These are phyloP conservation scores for Oceanodroma tethys DNA, from an alignment of 2,113 vertebrate species.

Conservation along the genomic window DNA sequence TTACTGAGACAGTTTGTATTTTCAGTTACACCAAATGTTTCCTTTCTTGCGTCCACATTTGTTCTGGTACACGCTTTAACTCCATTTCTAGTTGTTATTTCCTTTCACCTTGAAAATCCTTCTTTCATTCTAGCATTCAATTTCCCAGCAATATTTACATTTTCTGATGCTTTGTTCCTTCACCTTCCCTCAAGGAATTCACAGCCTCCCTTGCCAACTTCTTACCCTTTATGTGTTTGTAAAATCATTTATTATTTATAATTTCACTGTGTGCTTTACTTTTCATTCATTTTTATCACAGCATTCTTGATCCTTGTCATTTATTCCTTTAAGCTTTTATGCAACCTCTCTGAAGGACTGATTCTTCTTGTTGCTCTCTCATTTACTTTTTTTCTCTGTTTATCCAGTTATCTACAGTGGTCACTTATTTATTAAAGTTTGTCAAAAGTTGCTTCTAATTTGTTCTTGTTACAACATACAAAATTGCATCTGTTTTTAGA, in stretches of 20 bases:
- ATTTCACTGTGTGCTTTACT: neutral
- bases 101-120: neutral
- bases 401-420: neutral
- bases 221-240: neutral
- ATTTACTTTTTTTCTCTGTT: neutral
- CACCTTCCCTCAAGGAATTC: neutral
- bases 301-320: neutral
- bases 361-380: neutral
- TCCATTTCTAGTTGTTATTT: neutral
- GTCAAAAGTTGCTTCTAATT: neutral
- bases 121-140: neutral
- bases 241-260: neutral
- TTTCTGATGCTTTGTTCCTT: neutral
- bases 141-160: neutral
- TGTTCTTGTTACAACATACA: neutral
- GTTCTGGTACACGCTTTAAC: rapidly evolving
- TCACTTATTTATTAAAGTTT: neutral
- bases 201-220: neutral
- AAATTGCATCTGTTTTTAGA: neutral
- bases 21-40: neutral
- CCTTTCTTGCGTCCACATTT: neutral
- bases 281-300: neutral
- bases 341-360: neutral
- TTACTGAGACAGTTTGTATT: neutral
- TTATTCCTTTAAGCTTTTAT: neutral